A percentile compares a stretch with the other conserved stretches of the same genome.
phyloP scores from a whole-genome alignment of 2,888 invertebrate species.

The Rhamnusium bicolor region DNA sequence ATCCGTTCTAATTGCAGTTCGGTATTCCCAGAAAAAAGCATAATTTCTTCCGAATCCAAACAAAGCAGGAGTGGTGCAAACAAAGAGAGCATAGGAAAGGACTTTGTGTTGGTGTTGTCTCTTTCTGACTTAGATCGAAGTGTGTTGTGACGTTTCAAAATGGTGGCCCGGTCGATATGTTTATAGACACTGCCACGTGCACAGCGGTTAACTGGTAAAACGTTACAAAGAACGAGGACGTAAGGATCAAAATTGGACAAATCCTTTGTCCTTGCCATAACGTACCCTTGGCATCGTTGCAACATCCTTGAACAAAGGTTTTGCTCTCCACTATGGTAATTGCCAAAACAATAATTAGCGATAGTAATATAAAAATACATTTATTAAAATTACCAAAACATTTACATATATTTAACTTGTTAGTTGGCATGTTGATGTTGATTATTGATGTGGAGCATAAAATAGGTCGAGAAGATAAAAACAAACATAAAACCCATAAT shows the following conservation, averaged over 20 bases:
- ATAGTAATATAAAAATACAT: background rate
- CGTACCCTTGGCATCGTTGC: slow-evolving; percentile 30
- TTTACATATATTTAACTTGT: background rate
- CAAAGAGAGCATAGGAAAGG: slow-evolving; percentile 53
- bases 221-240: slow-evolving; percentile 58
- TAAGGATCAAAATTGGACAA: slow-evolving; percentile 65
- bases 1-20: slow-evolving; percentile 1
- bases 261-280: slow-evolving; percentile 66
- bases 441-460: background rate
- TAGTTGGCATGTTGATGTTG: background rate
- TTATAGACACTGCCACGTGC: slow-evolving; percentile 61
- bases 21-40: background rate
- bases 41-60: slow-evolving; percentile 39
- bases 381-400: background rate
- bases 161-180: slow-evolving; percentile 63
- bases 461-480: background rate
- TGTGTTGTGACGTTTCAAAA: slow-evolving; percentile 55
- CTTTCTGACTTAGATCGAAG: slow-evolving; percentile 53
- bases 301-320: slow-evolving; percentile 22
- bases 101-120: slow-evolving; percentile 62
- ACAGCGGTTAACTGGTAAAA: slow-evolving; percentile 36
- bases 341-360: background rate
- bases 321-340: background rate
- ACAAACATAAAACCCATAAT: background rate
- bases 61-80: slow-evolving; percentile 55